These are phyloP conservation scores for Micromys minutus DNA, from an alignment of 2,113 vertebrate genomes.

Conservation along the genomic window DNA sequence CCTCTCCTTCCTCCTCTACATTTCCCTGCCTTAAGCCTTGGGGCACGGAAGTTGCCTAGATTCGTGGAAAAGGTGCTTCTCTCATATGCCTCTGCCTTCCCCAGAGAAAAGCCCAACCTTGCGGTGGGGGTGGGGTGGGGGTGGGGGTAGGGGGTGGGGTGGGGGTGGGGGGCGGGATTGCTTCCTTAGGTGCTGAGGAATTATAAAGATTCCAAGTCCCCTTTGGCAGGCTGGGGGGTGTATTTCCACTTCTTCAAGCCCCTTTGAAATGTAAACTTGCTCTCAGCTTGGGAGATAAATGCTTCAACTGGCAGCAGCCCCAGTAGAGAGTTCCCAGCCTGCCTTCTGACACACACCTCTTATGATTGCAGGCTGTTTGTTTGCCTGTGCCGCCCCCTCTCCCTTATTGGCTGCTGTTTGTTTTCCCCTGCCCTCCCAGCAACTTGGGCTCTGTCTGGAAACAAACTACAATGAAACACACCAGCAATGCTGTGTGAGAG, in stretches of 20 bases:
- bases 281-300: slow-evolving; percentile 52
- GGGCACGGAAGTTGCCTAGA: accelerated
- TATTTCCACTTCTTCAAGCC: not conserved
- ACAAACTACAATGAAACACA: not conserved
- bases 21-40: too few relatives aligned
- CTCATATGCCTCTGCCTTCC: not conserved
- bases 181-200: slow-evolving; percentile 41
- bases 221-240: not conserved
- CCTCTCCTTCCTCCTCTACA: not conserved
- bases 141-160: too few relatives aligned
- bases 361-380: not conserved
- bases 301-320: not conserved
- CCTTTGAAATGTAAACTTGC: slow-evolving; percentile 69
- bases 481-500: accelerated
- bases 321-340: slow-evolving; percentile 12
- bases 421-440: not conserved
- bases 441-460: not conserved
- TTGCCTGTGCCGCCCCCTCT: not conserved
- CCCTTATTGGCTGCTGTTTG: not conserved
- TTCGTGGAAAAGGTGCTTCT: not conserved
- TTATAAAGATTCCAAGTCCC: slow-evolving; percentile 49
- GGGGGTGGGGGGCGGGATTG: slow-evolving; percentile 46
- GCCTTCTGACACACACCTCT: slow-evolving; percentile 55
- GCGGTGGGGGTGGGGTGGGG: too few relatives aligned
- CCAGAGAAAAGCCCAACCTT: slow-evolving; percentile 7